Conservation (phyloP, 2,888 invertebrate genomes). For the Drosophila phalerata region DNA sequence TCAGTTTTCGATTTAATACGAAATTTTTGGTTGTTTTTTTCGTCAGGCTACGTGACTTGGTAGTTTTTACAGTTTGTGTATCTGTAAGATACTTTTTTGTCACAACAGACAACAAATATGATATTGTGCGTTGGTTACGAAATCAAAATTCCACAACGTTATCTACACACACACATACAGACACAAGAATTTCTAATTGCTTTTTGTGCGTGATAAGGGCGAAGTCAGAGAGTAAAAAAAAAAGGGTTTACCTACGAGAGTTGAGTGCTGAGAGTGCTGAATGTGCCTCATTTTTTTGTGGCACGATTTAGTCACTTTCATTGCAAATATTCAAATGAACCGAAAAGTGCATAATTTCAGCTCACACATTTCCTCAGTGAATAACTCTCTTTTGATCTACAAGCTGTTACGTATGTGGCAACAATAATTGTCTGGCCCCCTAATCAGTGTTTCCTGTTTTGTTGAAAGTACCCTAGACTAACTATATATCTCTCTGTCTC, state of each 20-base stretch:
- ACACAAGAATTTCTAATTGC: conserved; percentile 43
- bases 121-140: conserved; percentile 44
- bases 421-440: conserved; percentile 18
- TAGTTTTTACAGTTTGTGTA: conserved; percentile 32
- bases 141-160: conserved; percentile 26
- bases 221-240: background rate
- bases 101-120: conserved; percentile 43
- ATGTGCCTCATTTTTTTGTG: conserved; percentile 1
- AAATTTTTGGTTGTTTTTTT: conserved; percentile 3
- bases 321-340: conserved; percentile 31
- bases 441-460: conserved; percentile 46
- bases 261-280: background rate
- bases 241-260: conserved; percentile 18
- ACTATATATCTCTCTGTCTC: background rate
- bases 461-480: conserved; percentile 25
- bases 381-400: conserved; percentile 12
- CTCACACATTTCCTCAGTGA: conserved; percentile 10
- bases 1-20: conserved; percentile 34
- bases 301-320: conserved; percentile 33
- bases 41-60: conserved; percentile 42
- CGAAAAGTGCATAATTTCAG: conserved; percentile 34
- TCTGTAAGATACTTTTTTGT: conserved; percentile 37
- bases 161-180: conserved; percentile 19
- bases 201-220: conserved; percentile 34
- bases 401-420: conserved; percentile 11